Percentiles rank a stretch among this genome's conserved stretches.
These are phyloP conservation scores for Scortum barcoo DNA, from an alignment of 2,113 vertebrate genomes.

Conservation along the genomic window DNA sequence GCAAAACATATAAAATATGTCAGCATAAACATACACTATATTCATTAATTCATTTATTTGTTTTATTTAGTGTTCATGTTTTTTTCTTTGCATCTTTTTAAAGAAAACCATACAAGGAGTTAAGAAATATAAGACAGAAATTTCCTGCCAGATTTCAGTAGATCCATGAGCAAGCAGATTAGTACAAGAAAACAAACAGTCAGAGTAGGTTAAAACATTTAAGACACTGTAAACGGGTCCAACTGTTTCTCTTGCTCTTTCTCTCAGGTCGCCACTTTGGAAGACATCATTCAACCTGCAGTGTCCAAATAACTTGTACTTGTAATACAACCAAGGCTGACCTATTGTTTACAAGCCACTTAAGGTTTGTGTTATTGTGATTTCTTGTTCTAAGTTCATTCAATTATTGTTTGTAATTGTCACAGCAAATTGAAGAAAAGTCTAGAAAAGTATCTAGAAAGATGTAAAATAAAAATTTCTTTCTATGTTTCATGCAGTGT, in stretches of 20 bases:
- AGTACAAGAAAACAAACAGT: background rate
- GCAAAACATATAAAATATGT: background rate
- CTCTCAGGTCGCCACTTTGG: conserved; percentile 49
- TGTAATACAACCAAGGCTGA: background rate
- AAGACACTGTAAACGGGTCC: background rate
- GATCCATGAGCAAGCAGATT: background rate
- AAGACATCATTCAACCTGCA: conserved; percentile 33
- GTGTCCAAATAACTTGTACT: background rate
- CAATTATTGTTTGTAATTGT: no score
- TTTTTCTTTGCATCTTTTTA: background rate
- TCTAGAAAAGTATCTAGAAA: background rate
- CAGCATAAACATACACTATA: no score
- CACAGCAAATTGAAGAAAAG: background rate
- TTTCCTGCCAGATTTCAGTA: background rate
- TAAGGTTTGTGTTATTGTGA: background rate
- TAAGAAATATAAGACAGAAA: background rate
- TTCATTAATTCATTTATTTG: background rate
- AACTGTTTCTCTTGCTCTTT: background rate
- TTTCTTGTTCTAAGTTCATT: no score
- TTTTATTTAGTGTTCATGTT: background rate
- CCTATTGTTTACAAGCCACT: background rate
- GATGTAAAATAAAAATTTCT: background rate
- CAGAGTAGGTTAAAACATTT: background rate
- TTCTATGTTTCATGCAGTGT: background rate
- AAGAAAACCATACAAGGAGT: background rate